Conservation (phyloP, 2,113 vertebrate species). For the Chascanopsetta lugubris region DNA sequence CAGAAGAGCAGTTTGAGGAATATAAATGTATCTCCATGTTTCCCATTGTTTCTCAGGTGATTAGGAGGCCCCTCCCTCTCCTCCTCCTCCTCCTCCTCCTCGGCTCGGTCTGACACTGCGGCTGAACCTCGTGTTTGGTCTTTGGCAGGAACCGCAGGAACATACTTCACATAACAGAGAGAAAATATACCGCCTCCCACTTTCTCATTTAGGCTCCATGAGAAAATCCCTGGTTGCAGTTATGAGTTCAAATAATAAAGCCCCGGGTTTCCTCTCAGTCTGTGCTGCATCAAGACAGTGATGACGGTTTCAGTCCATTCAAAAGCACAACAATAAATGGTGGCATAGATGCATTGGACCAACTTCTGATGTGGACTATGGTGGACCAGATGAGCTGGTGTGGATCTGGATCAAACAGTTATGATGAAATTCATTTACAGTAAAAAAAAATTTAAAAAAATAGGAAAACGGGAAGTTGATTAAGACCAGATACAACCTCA, state of each 20-base stretch:
- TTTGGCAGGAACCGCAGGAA: conserved; percentile 26
- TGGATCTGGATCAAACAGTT: no score
- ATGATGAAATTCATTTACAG: no score
- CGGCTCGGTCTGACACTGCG: conserved; percentile 14
- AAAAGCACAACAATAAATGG: no score
- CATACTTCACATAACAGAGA: conserved; percentile 21
- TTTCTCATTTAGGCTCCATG: conserved; percentile 5
- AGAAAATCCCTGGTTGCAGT: background rate
- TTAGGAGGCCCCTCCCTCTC: conserved; percentile 23
- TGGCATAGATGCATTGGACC: no score
- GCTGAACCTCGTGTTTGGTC: conserved; percentile 39
- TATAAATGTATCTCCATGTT: conserved; percentile 28
- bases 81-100: conserved; percentile 1
- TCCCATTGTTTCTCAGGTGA: conserved; percentile 34
- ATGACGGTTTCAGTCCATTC: no score
- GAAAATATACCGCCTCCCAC: background rate
- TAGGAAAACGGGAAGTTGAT: no score
- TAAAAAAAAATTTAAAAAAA: no score
- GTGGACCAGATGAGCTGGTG: no score
- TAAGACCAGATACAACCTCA: no score
- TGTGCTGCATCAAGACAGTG: no score
- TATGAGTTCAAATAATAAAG: background rate
- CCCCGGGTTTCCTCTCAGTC: no score
- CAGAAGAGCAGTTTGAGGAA: conserved; percentile 2
- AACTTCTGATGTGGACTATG: no score